Evolutionary conservation across 2,113 vertebrate genomes (phyloP).

Genomic region (Rafetus swinhoei): DNA sequence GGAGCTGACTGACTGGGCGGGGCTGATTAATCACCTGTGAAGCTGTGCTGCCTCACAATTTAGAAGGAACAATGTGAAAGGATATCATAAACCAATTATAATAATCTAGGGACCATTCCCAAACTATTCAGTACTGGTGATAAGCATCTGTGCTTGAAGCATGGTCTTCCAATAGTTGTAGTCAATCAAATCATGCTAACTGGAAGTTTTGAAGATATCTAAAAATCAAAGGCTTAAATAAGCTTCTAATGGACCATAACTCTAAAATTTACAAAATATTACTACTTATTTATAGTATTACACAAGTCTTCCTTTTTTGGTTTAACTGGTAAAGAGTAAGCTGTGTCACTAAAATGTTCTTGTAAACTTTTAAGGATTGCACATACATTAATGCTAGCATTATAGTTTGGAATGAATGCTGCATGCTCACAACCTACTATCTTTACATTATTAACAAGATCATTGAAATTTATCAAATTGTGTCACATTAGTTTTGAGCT

Average conservation of each 20-base stretch:
- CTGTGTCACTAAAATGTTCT: not conserved
- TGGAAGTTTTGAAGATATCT: not conserved
- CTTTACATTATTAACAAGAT: slow-evolving; percentile 67
- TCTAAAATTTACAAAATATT: not conserved
- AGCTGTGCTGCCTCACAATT: too few species aligned
- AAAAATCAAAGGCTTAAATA: not conserved
- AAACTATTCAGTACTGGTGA: not conserved
- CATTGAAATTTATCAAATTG: slow-evolving; percentile 51
- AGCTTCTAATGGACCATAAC: not conserved
- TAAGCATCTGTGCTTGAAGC: not conserved
- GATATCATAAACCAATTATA: not conserved
- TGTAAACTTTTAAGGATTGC: not conserved
- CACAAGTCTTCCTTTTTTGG: not conserved
- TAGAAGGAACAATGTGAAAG: too few species aligned
- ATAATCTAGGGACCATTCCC: not conserved
- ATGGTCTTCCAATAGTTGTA: not conserved
- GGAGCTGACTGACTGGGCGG: too few species aligned
- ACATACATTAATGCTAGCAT: slow-evolving; percentile 43
- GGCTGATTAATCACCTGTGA: too few species aligned
- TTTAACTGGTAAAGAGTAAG: not conserved
- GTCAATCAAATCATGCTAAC: not conserved
- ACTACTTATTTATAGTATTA: not conserved
- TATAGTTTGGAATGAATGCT: slow-evolving; percentile 60
- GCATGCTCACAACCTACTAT: slow-evolving; percentile 61
- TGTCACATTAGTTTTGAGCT: slow-evolving; percentile 59